These are phyloP conservation scores for Nectonema munidae DNA, from an alignment of 2,888 invertebrate species.

Conservation along the genomic window DNA sequence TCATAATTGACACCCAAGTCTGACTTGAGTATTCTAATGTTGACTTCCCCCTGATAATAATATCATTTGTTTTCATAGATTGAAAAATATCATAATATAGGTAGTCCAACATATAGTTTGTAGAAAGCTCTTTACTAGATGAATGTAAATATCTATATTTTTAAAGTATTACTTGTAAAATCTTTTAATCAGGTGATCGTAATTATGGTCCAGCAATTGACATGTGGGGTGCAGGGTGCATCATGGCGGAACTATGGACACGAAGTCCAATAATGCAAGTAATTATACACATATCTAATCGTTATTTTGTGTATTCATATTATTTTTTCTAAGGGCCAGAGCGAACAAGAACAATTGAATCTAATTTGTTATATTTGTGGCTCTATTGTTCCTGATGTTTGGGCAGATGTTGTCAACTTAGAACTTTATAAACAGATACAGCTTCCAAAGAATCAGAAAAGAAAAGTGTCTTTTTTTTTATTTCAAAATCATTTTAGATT, in stretches of 20 bases:
- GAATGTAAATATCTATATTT: too few relatives aligned
- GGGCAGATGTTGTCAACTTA: constrained; percentile 62
- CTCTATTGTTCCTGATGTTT: constrained; percentile 58
- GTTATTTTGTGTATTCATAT: not conserved
- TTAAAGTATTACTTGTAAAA: too few relatives aligned
- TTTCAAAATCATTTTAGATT: too few relatives aligned
- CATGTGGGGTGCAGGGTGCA: constrained; percentile 65
- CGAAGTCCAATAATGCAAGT: constrained; percentile 30
- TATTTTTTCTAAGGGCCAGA: constrained; percentile 35
- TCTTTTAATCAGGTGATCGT: constrained; percentile 32
- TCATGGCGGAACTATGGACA: constrained; percentile 99
- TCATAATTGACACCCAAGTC: too few relatives aligned
- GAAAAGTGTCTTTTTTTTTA: too few relatives aligned
- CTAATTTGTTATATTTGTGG: constrained; percentile 81
- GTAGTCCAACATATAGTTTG: too few relatives aligned
- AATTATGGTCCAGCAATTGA: constrained; percentile 90
- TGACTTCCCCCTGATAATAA: too few relatives aligned
- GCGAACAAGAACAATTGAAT: constrained; percentile 73
- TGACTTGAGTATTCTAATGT: too few relatives aligned
- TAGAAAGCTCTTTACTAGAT: too few relatives aligned
- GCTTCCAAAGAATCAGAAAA: constrained; percentile 39
- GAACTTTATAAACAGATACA: constrained; percentile 60
- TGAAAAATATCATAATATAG: too few relatives aligned
- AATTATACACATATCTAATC: constrained; percentile 1
- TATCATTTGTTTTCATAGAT: too few relatives aligned